Percentiles rank a stretch among this genome's conserved stretches.
Evolutionary conservation across 2,797 vertebrate genomes (phyloP).

Genomic region (Nannoperca obscura): DNA sequence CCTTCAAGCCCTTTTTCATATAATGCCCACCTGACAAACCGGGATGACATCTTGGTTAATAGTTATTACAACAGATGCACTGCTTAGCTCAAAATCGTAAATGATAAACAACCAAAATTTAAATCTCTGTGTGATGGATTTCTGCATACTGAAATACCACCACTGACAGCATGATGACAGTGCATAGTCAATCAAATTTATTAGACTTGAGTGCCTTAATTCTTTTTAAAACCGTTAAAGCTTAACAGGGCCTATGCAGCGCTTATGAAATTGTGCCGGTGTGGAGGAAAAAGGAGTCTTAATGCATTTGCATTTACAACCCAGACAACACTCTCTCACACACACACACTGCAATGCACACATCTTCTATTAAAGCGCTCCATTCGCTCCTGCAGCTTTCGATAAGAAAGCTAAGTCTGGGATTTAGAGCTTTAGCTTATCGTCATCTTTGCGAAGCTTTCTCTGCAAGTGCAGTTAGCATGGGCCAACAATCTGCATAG

Average conservation of each 20-base stretch:
- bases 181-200: constrained; percentile 67
- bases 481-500: constrained; percentile 83
- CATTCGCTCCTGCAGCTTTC: constrained; percentile 83
- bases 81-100: constrained; percentile 24
- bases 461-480: constrained; percentile 82
- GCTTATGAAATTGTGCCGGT: constrained; percentile 69
- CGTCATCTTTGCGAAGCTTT: constrained; percentile 83
- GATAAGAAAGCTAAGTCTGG: constrained; percentile 88
- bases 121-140: constrained; percentile 45
- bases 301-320: constrained; percentile 80
- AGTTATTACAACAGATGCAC: constrained; percentile 33
- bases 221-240: constrained; percentile 74
- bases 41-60: constrained; percentile 32
- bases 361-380: constrained; percentile 79
- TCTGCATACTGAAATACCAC: constrained; percentile 43
- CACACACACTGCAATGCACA: constrained; percentile 53
- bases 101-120: constrained; percentile 44
- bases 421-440: constrained; percentile 89
- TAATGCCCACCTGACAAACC: constrained; percentile 2
- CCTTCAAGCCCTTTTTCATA: background rate
- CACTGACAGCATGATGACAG: constrained; percentile 44
- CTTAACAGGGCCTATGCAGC: constrained; percentile 62
- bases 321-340: constrained; percentile 61
- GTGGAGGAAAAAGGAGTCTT: constrained; percentile 63
- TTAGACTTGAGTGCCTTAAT: constrained; percentile 72